Evolutionary conservation across 2,888 invertebrate genomes (phyloP).

Genomic region (Thera obeliscata): DNA sequence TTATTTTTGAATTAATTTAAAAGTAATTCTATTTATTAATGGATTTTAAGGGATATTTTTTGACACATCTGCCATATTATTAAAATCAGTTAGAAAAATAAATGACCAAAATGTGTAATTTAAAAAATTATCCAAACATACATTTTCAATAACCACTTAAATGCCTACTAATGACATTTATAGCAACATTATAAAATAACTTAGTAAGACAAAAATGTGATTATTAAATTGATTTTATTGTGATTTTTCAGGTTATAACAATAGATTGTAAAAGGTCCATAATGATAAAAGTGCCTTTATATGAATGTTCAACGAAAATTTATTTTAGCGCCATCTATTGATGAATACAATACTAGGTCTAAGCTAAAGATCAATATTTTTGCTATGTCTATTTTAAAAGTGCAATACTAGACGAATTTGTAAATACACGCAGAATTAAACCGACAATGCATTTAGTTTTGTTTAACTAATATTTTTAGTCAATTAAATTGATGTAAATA

Average conservation of each 20-base stretch:
- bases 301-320: constrained; percentile 17
- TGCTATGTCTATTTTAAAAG: constrained; percentile 22
- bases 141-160: too few species aligned
- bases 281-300: constrained; percentile 19
- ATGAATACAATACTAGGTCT: neutral
- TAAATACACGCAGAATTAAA: constrained; percentile 42
- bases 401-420: constrained; percentile 49
- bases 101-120: neutral
- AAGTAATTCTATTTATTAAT: constrained; percentile 23
- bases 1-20: constrained; percentile 17
- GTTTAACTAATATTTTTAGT: constrained; percentile 47
- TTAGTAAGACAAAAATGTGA: neutral
- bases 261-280: constrained; percentile 3
- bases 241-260: neutral
- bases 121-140: too few species aligned
- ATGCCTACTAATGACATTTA: too few species aligned
- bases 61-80: constrained; percentile 4
- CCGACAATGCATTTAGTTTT: constrained; percentile 72
- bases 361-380: constrained; percentile 9
- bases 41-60: constrained; percentile 14
- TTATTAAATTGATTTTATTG: neutral
- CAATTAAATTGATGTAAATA: constrained; percentile 65
- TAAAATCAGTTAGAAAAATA: neutral
- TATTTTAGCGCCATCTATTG: constrained; percentile 17
- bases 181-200: too few species aligned